phyloP scores from a whole-genome alignment of 2,797 vertebrate species.

The Micrastur ruficollis region DNA sequence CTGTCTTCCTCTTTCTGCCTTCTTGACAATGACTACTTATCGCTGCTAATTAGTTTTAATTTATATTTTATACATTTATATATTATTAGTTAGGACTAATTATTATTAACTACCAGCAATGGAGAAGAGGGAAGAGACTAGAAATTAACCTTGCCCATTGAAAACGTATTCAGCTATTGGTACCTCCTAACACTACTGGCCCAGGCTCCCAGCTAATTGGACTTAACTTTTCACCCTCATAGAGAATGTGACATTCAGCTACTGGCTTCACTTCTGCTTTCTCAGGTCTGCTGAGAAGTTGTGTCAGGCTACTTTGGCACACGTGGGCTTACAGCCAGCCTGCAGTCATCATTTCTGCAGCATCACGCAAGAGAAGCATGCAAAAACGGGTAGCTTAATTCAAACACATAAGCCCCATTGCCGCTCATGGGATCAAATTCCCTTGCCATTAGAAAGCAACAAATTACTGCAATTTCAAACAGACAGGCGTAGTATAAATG shows the following conservation, averaged over 20 bases:
- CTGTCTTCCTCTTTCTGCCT: neutral
- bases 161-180: neutral
- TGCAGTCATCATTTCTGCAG: neutral
- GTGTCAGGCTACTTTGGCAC: neutral
- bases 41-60: neutral
- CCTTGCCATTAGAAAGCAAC: neutral
- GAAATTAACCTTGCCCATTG: neutral
- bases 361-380: neutral
- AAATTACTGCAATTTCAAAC: neutral
- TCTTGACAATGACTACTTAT: neutral
- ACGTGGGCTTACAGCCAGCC: neutral
- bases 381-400: neutral
- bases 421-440: neutral
- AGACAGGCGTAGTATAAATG: neutral
- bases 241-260: neutral
- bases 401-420: neutral
- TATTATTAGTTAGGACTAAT: neutral
- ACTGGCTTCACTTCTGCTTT: neutral
- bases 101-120: neutral
- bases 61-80: neutral
- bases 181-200: neutral
- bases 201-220: neutral
- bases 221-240: neutral
- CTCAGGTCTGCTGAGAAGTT: neutral
- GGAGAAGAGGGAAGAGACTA: neutral